Base-by-base conservation (phyloP, 1,140 invertebrate genomes). In the Zaprionus kolodkinae region DNA sequence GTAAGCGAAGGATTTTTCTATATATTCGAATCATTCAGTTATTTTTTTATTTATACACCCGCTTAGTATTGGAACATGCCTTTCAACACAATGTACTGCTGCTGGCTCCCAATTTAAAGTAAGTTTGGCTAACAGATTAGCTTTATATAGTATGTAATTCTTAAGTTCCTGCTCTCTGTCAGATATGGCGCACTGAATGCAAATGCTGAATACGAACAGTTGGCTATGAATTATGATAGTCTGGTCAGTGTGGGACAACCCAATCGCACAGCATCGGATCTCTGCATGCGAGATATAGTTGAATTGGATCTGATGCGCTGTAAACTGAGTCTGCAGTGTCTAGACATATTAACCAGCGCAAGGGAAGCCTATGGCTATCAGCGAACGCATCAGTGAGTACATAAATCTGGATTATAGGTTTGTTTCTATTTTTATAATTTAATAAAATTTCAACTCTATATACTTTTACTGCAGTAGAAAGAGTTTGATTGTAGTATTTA, bases 311-410 rank as follows among this genome's bases (percentile, higher is more conserved):
- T 50, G 7, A 48, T 66, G 0, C 63, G 50, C 15, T 90, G 88
- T 25, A 64, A 85, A 17, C 38, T 88, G 0, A 71, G 67, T 1
- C 12, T 27, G 7, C 30, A 59, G 0, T 91, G 90, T 43, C 43
- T 91, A 21, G 40, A 78, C 4, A 15, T 91, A 9, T 43, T 91
- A 38, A 78, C 67, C 11, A 87, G 72, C 48, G 80, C 85, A 56
- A 48, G 52, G 27, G 72, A 81, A 0, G 66, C 90, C 2, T 91
- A 80, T 57, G 90, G 90, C 25, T 91, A 91, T 68, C 86, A 87
- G 25, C 71, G 90, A 1, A 91, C 87, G 11, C 90, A 91, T 65
- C 90, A 91, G 90, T 91, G 63, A 81, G 85, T 79, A 69, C 0
- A 35, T 9, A 35, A 10, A 35, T 7, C 3, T 35, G 25, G 25